A percentile compares a stretch with the other conserved stretches of the same genome.
phyloP scores from a whole-genome alignment of 2,888 invertebrate species.

The Alentia gelatinosa region DNA sequence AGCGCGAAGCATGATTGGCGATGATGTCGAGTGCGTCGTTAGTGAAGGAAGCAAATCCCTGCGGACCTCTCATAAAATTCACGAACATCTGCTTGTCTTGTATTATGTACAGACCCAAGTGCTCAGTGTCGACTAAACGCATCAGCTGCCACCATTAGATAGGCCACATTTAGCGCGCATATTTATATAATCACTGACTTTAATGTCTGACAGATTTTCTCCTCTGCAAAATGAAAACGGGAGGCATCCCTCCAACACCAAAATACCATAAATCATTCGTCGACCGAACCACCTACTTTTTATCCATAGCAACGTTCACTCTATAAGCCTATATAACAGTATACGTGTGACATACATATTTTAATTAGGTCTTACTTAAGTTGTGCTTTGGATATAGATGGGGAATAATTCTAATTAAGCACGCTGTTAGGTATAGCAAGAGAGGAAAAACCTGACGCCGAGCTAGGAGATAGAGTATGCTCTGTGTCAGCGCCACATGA shows the following conservation, averaged over 20 bases:
- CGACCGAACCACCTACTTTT: too few relatives aligned
- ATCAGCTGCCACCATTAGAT: not conserved
- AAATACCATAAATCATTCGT: too few relatives aligned
- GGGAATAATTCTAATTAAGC: too few relatives aligned
- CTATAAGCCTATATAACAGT: too few relatives aligned
- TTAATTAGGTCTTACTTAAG: too few relatives aligned
- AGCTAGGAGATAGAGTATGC: not conserved
- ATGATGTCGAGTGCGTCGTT: not conserved
- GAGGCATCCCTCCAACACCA: too few relatives aligned
- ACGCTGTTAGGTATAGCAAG: too few relatives aligned
- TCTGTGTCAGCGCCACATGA: not conserved
- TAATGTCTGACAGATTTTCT: too few relatives aligned
- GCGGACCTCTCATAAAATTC: conserved; percentile 15
- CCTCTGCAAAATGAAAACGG: too few relatives aligned
- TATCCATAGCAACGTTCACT: too few relatives aligned
- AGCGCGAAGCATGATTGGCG: not conserved
- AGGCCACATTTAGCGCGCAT: not conserved
- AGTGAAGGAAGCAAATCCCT: not conserved
- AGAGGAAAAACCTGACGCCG: not conserved
- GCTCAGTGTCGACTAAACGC: not conserved
- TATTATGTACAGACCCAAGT: conserved; percentile 25
- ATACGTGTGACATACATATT: too few relatives aligned
- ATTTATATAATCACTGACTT: not conserved
- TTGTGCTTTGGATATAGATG: too few relatives aligned
- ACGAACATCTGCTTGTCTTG: conserved; percentile 44